Evolutionary conservation across 2,888 invertebrate genomes (phyloP), one percentile per base, ranked within the genome.

Genomic region (Augiades crinisus): DNA sequence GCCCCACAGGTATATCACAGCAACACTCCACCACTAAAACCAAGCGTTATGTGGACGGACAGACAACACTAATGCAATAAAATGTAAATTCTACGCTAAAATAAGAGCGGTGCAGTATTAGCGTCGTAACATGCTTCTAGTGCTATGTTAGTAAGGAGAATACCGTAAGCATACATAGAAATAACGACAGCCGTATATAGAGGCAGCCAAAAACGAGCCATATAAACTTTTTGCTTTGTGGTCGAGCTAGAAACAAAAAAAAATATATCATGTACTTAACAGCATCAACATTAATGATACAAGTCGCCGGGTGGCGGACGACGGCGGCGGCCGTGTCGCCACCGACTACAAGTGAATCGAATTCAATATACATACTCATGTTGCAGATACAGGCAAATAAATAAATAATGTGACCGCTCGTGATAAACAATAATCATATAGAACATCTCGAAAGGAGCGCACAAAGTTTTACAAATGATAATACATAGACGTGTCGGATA

Each of bases 201-300:
- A 86, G 83, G 81, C 87, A 85, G 85, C 86, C 87, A 85, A 87
- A 81, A 80, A 88, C 87, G 87, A 88, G 88, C 88, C 87, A 87
- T 82, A 81, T 81, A 76, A 84, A 87, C 81, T 84, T 78, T 87
- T 87, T 86, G 88, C 82, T 77, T 82, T 87, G 88, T 77, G 82
- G 81, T 79, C 78, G 86, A 70, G 88, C 88, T 88, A 88, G 85
- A 89, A 87, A 44, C 30, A 75, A 76, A 83, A 76, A 83, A 85
- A 82, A 64, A 81, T 73, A 74, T 59, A 72, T 79, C 69, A 84
- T 81, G 78, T 83, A 81, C 74, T 81, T 67, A 72, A 77, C 70
- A 73, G 76, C 72, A 64, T 63, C 30, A 44, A 24, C 12, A 41
- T 67, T 67, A 69, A 58, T 68, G 66, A 61, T 52, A 69, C 47